Evolutionary conservation across 2,113 vertebrate species (phyloP).

Genomic region (Cebus imitator): DNA sequence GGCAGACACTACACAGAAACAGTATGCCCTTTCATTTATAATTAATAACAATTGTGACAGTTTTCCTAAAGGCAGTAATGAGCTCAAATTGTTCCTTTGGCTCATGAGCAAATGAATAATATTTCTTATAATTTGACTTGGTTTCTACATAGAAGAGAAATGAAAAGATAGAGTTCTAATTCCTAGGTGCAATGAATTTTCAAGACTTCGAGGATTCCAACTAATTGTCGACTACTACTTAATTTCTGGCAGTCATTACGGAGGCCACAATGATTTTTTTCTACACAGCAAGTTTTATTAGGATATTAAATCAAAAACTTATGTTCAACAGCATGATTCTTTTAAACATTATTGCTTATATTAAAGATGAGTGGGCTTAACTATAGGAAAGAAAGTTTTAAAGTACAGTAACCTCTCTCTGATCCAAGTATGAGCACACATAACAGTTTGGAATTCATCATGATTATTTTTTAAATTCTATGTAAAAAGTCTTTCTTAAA

Average conservation of each 20-base stretch:
- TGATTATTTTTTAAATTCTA: not conserved
- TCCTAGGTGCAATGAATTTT: constrained; percentile 5
- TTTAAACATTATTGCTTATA: not conserved
- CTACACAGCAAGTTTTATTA: not conserved
- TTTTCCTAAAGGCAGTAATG: not conserved
- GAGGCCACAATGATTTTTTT: constrained; percentile 15
- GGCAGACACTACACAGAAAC: too few relatives aligned
- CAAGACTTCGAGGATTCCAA: not conserved
- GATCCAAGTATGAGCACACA: not conserved
- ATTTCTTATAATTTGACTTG: constrained; percentile 2
- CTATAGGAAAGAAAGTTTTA: not conserved
- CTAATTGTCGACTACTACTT: constrained; percentile 6
- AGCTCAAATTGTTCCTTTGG: not conserved
- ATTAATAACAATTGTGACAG: not conserved
- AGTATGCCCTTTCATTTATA: not conserved
- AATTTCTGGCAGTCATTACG: not conserved
- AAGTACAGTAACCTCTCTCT: not conserved
- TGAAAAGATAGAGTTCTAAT: not conserved
- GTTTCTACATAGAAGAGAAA: not conserved
- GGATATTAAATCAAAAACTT: constrained; percentile 34
- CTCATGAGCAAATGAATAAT: not conserved
- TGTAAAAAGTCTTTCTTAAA: not conserved
- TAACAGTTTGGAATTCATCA: not conserved
- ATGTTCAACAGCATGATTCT: not conserved
- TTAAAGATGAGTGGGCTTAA: not conserved